phyloP scores from a whole-genome alignment of 1,140 invertebrate genomes.

The Ephestia elutella region DNA sequence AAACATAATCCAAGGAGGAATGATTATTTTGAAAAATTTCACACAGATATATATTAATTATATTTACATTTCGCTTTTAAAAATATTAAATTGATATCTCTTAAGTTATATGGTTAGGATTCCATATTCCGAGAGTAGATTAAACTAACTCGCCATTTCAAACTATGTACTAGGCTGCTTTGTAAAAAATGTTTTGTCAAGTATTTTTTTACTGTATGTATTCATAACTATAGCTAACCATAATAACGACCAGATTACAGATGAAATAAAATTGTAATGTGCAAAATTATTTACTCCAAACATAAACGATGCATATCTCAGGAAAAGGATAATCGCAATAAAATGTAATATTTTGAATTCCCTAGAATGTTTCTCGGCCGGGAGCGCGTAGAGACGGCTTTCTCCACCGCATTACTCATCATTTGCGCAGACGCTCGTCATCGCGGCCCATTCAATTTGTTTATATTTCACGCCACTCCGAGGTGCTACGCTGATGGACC shows the following conservation, averaged over 20 bases:
- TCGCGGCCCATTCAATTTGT: constrained; percentile 65
- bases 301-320: too few relatives aligned
- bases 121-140: too few relatives aligned
- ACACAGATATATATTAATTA: background rate
- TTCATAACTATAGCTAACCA: too few relatives aligned
- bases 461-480: constrained; percentile 66
- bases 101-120: too few relatives aligned
- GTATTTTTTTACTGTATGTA: too few relatives aligned
- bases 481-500: constrained; percentile 53
- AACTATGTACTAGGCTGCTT: too few relatives aligned
- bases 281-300: too few relatives aligned
- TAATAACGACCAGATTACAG: too few relatives aligned
- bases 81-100: too few relatives aligned
- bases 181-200: too few relatives aligned
- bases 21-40: background rate
- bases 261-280: too few relatives aligned
- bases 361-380: background rate
- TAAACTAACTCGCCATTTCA: too few relatives aligned
- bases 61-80: background rate
- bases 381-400: constrained; percentile 1
- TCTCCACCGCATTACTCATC: constrained; percentile 52
- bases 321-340: background rate
- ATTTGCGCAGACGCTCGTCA: constrained; percentile 60
- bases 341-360: constrained; percentile 16
- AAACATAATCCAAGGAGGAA: constrained; percentile 13